Conservation (phyloP, 1,140 invertebrate genomes). For the Atopsyche davidsoni region DNA sequence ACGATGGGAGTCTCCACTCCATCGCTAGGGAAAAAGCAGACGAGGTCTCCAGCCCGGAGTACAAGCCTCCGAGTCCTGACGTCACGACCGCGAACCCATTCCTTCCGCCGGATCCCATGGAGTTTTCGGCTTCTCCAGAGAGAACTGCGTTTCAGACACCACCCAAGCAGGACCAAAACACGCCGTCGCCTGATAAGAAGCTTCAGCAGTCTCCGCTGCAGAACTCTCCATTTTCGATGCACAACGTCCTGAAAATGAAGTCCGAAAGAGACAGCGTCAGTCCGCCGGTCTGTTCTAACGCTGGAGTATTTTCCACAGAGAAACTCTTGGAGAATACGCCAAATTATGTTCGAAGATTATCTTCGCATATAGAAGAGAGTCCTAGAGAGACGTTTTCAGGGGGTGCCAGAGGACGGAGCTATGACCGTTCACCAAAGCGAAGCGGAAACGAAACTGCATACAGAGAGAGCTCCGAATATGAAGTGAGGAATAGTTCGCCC, state of each 20-base stretch:
- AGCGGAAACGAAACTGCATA: constrained; percentile 9
- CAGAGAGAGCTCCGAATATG: constrained; percentile 11
- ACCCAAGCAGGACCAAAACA: not conserved
- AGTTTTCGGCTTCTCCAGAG: constrained; percentile 5
- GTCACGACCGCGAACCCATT: not conserved
- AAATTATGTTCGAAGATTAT: constrained; percentile 36
- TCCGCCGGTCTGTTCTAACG: constrained; percentile 33
- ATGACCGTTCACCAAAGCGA: constrained; percentile 3
- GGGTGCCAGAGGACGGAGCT: not conserved
- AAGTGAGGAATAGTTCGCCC: constrained; percentile 11
- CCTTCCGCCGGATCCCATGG: constrained; percentile 1
- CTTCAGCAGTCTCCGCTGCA: constrained; percentile 26
- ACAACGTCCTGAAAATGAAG: constrained; percentile 42
- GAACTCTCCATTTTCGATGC: constrained; percentile 44
- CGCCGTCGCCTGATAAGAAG: constrained; percentile 1
- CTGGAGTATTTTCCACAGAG: constrained; percentile 46
- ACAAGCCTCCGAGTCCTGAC: constrained; percentile 22
- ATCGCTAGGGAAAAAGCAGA: constrained; percentile 13
- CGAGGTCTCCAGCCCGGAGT: constrained; percentile 18
- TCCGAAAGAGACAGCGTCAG: constrained; percentile 44
- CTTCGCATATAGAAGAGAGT: constrained; percentile 17
- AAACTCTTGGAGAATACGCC: constrained; percentile 45
- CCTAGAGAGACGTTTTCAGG: constrained; percentile 12
- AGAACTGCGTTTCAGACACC: constrained; percentile 3
- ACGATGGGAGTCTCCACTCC: constrained; percentile 25